Percentiles rank a stretch among this genome's conserved stretches.
phyloP scores from a whole-genome alignment of 2,888 invertebrate species.

The Dasypogon diadema region DNA sequence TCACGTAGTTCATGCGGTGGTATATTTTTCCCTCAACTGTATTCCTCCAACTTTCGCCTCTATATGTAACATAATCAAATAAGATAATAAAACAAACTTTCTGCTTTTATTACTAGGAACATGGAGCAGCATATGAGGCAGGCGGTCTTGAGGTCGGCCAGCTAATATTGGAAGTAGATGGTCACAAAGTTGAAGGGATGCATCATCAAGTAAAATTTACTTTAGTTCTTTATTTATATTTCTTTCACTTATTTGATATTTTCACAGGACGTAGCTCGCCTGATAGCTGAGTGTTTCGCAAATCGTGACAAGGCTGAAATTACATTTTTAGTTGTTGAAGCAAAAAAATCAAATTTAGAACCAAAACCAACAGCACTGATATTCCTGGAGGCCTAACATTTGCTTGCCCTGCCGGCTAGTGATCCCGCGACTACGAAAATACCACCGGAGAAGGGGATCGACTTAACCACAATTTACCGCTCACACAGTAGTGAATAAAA shows the following conservation, averaged over 20 bases:
- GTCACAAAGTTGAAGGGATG: conserved; percentile 81
- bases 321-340: conserved; percentile 93
- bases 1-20: too few species aligned
- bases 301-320: conserved; percentile 87
- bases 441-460: conserved; percentile 66
- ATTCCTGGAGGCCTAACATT: conserved; percentile 93
- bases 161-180: conserved; percentile 92
- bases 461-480: conserved; percentile 66
- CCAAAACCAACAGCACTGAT: conserved; percentile 91
- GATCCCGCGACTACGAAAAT: conserved; percentile 65
- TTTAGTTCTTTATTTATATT: conserved; percentile 4
- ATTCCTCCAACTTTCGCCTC: too few species aligned
- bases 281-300: conserved; percentile 94
- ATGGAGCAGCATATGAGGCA: conserved; percentile 93
- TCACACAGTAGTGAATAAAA: conserved; percentile 62
- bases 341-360: conserved; percentile 91
- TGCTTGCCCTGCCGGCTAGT: conserved; percentile 88
- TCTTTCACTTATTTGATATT: conserved; percentile 1
- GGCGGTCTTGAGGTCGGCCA: conserved; percentile 95
- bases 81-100: too few species aligned
- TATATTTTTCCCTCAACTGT: too few species aligned
- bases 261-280: conserved; percentile 81
- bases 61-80: too few species aligned
- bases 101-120: too few species aligned
- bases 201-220: conserved; percentile 76